phyloP scores from a whole-genome alignment of 2,888 invertebrate species.

The Zhuqinia jingwanae region DNA sequence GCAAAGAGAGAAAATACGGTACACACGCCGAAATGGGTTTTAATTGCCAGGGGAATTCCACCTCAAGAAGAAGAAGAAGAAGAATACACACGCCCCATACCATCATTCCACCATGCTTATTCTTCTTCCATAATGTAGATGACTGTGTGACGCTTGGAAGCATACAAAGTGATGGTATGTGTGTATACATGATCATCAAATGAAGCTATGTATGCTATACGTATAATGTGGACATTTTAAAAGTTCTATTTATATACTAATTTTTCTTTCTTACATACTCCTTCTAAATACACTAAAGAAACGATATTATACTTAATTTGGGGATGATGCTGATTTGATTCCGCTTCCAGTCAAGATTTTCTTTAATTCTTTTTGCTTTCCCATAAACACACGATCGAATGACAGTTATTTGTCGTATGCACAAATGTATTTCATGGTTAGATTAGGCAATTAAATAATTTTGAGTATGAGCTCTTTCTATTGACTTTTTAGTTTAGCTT shows the following conservation, averaged over 20 bases:
- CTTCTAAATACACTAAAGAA: constrained; percentile 22
- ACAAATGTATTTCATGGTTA: background rate
- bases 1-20: constrained; percentile 80
- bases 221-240: constrained; percentile 13
- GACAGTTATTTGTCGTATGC: background rate
- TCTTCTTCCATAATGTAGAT: background rate
- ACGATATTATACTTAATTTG: background rate
- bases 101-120: background rate
- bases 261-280: constrained; percentile 35
- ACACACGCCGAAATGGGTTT: constrained; percentile 79
- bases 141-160: background rate
- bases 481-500: no score
- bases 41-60: constrained; percentile 79
- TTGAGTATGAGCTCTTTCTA: no score
- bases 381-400: no score
- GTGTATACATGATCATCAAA: background rate
- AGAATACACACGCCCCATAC: constrained; percentile 35
- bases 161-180: background rate
- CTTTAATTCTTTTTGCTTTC: background rate
- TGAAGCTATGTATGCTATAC: constrained; percentile 21
- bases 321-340: background rate
- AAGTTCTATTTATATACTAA: constrained; percentile 28
- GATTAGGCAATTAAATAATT: no score
- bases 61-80: constrained; percentile 78
- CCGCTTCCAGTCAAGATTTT: constrained; percentile 5